Base-by-base conservation (phyloP, 2,113 vertebrate genomes). In the Oreamnos americanus region DNA sequence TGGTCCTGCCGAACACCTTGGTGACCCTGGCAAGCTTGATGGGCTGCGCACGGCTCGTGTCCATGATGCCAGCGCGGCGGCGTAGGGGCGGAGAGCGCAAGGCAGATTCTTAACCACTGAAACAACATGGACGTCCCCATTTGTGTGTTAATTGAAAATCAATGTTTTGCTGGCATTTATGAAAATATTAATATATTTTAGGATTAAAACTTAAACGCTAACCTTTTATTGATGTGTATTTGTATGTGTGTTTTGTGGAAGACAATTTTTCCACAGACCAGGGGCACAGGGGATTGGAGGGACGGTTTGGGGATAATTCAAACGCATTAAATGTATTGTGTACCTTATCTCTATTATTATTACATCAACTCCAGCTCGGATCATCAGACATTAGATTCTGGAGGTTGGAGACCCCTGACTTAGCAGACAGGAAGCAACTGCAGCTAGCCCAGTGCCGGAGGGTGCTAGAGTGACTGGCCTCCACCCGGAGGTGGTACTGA, bases 161-260 rank as follows among this genome's bases (percentile, higher is more conserved):
- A 81, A 89, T 97, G 91, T 98, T 95, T 98, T 98, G 93, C 97
- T 98, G 97, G 97, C 98, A 97, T 98, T 98, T 98, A 98, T 96
- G 97, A 97, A 98, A 98, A 98, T 98, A 97, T 98, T 98, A 98
- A 97, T 98, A 97, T 98, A 96, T 98, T 98, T 98, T 98, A 97
- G 98, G 98, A 98, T 98, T 98, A 97, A 98, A 98, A 25, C 13
- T 1, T 39, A 55, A 17, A 25, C 2, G 9, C 39, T 45, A 51
- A 79, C 25, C 62, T 91, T 78, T 81, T 58, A 74, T 62, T 51
- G n/a, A 4, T 28, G 16, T 62, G 19, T 25, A 7, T 33, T 5
- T n/a, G 23, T 87, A 2, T 64, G 21, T 71, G 43, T 51, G 7
- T 76, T 76, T 43, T 26, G 6, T 76, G 36, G 36, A 43, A 76